A percentile compares a stretch with the other conserved stretches of the same genome.
phyloP scores from a whole-genome alignment of 2,113 vertebrate genomes.

The Casuarius casuarius region DNA sequence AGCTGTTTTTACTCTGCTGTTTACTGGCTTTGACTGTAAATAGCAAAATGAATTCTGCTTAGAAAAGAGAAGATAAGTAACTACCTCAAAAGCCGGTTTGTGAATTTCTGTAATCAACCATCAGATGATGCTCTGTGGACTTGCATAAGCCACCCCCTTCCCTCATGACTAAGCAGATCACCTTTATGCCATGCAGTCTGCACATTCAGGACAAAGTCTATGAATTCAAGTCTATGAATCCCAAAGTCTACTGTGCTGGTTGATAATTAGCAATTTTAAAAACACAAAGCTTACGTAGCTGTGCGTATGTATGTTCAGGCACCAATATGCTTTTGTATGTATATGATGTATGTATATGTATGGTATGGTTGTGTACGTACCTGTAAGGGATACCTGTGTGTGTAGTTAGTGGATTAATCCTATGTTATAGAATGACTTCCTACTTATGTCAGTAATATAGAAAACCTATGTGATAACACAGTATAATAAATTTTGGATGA shows the following conservation, averaged over 20 bases:
- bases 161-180: slow-evolving; percentile 68
- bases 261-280: slow-evolving; percentile 69
- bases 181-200: slow-evolving; percentile 43
- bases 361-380: not conserved
- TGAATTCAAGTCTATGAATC: slow-evolving; percentile 64
- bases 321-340: not conserved
- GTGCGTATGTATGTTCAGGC: not conserved
- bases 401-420: not conserved
- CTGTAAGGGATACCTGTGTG: not conserved
- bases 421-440: not conserved
- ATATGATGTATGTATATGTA: rapidly evolving
- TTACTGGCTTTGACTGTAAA: not conserved
- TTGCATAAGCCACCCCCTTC: slow-evolving; percentile 16
- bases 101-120: not conserved
- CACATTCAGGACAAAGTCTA: slow-evolving; percentile 68
- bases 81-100: not conserved
- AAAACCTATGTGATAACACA: not conserved
- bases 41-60: not conserved
- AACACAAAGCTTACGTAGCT: not conserved
- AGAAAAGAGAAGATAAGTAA: not conserved
- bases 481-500: not conserved
- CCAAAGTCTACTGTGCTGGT: slow-evolving; percentile 64
- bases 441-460: not conserved
- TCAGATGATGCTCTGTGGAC: slow-evolving; percentile 33
- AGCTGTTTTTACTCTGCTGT: not conserved